Conservation (phyloP, 2,888 invertebrate genomes). For the Nomada goodeniana region DNA sequence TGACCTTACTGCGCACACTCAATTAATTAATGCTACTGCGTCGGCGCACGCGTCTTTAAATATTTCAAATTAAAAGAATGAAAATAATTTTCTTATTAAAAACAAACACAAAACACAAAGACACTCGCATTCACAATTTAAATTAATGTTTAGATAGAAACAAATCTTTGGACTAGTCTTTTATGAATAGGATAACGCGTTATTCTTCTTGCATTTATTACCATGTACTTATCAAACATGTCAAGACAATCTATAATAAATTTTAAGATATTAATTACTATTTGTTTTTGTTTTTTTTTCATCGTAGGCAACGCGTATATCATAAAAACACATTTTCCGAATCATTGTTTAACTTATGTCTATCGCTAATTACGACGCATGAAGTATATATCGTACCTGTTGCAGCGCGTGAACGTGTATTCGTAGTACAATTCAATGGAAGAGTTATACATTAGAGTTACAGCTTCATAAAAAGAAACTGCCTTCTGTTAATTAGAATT, state of each 20-base stretch:
- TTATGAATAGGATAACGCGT: constrained; percentile 15
- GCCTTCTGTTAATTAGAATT: constrained; percentile 26
- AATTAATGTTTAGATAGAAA: neutral
- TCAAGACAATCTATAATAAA: constrained; percentile 33
- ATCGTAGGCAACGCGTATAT: constrained; percentile 23
- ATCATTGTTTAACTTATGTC: constrained; percentile 55
- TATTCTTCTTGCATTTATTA: constrained; percentile 39
- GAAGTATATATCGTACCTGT: constrained; percentile 64
- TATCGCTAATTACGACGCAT: constrained; percentile 56
- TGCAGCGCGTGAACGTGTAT: constrained; percentile 2
- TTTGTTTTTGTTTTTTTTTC: constrained; percentile 12
- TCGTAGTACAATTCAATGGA: neutral
- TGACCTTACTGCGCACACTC: neutral
- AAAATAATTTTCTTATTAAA: neutral
- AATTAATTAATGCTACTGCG: neutral
- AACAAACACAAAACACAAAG: too few relatives aligned
- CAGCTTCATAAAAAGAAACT: neutral
- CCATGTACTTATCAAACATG: constrained; percentile 33
- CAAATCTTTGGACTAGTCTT: neutral
- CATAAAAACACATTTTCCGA: constrained; percentile 32
- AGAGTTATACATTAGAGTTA: neutral
- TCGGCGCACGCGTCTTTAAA: neutral
- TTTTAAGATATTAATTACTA: constrained; percentile 28
- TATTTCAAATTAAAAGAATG: neutral
- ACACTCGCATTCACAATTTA: neutral